Base-by-base conservation (phyloP, 2,113 vertebrate genomes). In the Micronycteris hirsuta region DNA sequence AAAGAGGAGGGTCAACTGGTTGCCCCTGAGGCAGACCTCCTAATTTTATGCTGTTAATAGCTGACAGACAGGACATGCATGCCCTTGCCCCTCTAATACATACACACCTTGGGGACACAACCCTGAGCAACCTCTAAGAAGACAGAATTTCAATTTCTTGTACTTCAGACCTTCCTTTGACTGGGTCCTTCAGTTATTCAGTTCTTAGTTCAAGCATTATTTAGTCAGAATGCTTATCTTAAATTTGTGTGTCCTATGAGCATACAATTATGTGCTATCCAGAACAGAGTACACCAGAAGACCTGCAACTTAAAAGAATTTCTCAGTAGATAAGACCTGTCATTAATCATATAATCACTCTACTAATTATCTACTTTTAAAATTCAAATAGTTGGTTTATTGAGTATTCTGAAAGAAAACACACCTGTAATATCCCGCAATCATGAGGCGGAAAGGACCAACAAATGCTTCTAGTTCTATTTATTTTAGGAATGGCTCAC, bases 371-470 rank as follows among this genome's bases (percentile, higher is more conserved):
- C 22, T 82, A 54, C 61, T 86, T 96, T 82, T 10, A 90, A 94
- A 88, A 86, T 89, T 86, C 33, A 91, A 93, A 76, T 61, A 74
- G 19, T 93, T 91, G 77, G 9, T 24, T 76, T 93, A 80, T 31
- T 92, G 52, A 90, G 8, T 81, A 86, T 85, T 70, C 49, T 67
- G 84, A 96, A 93, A 97, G 68, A 86, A 95, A 95, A 81, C 19
- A 63, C 16, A 86, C 11, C 56, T 89, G 56, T 70, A 95, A 96
- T 41, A 86, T 78, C 43, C 24, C 10, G 82, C 38, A 97, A 93
- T 80, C 56, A 45, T 70, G 19, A 81, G 20, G 36, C 45, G 0
- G 14, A 67, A 93, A 93, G 47, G 47, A 86, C 38, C 61, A 94
- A 94, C 6, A 93, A 89, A 80, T 93, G 41, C 67, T 96, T 94